Base-by-base conservation (phyloP, 1,140 invertebrate species). In the Drosophila orena region DNA sequence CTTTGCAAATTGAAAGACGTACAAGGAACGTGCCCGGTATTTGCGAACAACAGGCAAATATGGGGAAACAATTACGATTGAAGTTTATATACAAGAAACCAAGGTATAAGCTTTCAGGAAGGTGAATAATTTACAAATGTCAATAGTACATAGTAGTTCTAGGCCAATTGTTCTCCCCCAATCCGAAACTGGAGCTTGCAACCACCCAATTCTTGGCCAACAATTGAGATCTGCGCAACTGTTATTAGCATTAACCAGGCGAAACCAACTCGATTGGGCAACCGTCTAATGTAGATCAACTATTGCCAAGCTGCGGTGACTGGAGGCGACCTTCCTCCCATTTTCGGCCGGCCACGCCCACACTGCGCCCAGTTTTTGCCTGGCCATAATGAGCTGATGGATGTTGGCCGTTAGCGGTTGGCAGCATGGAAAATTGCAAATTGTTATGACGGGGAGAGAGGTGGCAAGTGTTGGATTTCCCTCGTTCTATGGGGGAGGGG, bases 351-450 rank as follows among this genome's bases (percentile, higher is more conserved):
- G 60, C 44, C 64, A 65, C 64, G 64, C 64, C 64, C 60, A 65
- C 35, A 50, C 58, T 77, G 56, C 69, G 70, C 77, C 57, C 70
- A 60, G n/a, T 57, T 57, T 17, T 17, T 35, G 54, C 53, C 37
- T 8, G 37, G 44, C 35, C 34, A 77, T 79, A 81, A 80, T 47
- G 40, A 49, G 35, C 35, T 50, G 44, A 50, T 44, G 24, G 49
- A 52, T 52, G 30, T 52, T 49, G 43, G n/a, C 24, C 46, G 20
- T 43, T 43, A 56, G 54, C 54, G 15, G 47, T n/a, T 17, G 49
- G 27, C 35, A 42, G 56, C 66, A 62, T 50, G 69, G 20, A 57
- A 78, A 81, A 81, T 75, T 64, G 75, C 44, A 75, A 84, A 84
- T 79, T 74, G 49, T 79, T 57, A 38, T 42, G 24, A 37, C 34